These are phyloP conservation scores for Anableps anableps DNA, from an alignment of 2,797 vertebrate species.

Conservation along the genomic window DNA sequence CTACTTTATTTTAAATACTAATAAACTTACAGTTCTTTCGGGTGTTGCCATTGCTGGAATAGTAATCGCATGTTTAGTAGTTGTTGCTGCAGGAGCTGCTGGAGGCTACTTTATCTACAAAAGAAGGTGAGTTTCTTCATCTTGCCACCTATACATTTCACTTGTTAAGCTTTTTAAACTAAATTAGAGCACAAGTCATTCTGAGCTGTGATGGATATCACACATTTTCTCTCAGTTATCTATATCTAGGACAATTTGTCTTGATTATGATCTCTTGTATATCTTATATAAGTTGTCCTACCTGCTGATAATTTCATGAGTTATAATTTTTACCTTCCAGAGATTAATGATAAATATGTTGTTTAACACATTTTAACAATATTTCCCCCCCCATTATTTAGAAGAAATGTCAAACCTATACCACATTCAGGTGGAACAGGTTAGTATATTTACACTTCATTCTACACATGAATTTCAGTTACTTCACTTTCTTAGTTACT, in stretches of 20 bases:
- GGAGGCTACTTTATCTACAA: constrained; percentile 4
- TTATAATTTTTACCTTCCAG: not conserved
- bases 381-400: not conserved
- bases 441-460: not conserved
- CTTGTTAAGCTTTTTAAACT: not conserved
- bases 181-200: not conserved
- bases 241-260: not conserved
- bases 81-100: not conserved
- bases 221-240: not conserved
- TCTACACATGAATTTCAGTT: not conserved
- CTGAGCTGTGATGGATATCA: not conserved
- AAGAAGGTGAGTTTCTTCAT: not conserved
- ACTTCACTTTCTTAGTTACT: not conserved
- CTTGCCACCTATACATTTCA: not conserved
- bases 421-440: not conserved
- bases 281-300: not conserved
- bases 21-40: not conserved
- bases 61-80: not conserved
- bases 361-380: not conserved
- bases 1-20: not conserved
- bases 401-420: not conserved
- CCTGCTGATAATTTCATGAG: not conserved
- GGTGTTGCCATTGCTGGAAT: not conserved
- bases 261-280: no score
- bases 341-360: not conserved